These are phyloP conservation scores for Euglossa dilemma DNA, from an alignment of 1,140 invertebrate genomes.

Conservation along the genomic window DNA sequence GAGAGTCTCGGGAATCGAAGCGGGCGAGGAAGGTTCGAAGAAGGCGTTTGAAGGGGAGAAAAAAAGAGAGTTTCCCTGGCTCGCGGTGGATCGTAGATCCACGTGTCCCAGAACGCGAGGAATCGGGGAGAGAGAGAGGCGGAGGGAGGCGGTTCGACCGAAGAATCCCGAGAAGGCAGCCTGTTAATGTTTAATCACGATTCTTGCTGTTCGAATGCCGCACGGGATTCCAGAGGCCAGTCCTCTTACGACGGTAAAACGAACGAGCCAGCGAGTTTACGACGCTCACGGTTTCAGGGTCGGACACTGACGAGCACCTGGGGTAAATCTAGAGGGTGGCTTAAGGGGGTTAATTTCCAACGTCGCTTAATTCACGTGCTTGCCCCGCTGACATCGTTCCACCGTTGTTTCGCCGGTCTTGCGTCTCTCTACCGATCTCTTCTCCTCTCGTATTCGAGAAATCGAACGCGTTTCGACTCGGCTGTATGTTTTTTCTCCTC, in stretches of 20 bases:
- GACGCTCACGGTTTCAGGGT: slow-evolving; percentile 67
- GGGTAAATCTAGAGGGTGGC: slow-evolving; percentile 66
- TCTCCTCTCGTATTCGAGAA: not conserved
- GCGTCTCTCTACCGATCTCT: not conserved
- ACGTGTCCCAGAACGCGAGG: not conserved
- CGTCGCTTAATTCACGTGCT: slow-evolving; percentile 68
- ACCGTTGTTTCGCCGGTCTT: slow-evolving; percentile 42
- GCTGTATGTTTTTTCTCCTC: not conserved
- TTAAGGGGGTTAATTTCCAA: slow-evolving; percentile 69
- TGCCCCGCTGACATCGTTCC: slow-evolving; percentile 67
- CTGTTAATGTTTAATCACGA: slow-evolving; percentile 66
- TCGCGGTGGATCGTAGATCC: no score
- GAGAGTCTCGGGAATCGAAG: no score
- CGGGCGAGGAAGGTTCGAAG: not conserved
- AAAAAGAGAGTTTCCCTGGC: not conserved
- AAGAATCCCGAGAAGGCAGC: slow-evolving; percentile 43
- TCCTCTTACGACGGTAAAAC: slow-evolving; percentile 64
- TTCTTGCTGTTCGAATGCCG: slow-evolving; percentile 55
- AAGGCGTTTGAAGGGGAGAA: no score
- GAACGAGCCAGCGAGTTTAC: slow-evolving; percentile 67
- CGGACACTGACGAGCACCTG: slow-evolving; percentile 70
- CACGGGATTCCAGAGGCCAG: slow-evolving; percentile 51
- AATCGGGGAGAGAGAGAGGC: not conserved
- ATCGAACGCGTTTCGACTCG: not conserved
- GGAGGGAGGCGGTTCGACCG: no score